Base-by-base conservation (phyloP, 2,113 vertebrate genomes). In the Mionectes macconnelli region DNA sequence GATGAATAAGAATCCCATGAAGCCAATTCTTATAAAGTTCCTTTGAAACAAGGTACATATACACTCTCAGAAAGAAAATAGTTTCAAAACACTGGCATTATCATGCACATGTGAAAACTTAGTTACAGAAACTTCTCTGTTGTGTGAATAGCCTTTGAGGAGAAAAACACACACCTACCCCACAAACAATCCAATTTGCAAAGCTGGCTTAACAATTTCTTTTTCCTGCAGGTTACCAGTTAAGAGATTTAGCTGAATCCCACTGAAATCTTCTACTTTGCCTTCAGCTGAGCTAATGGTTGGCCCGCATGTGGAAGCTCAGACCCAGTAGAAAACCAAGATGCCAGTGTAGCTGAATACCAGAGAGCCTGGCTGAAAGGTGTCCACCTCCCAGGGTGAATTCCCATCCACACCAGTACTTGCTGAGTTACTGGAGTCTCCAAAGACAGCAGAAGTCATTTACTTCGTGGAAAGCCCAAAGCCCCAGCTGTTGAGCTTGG, bases 1-100 rank as follows among this genome's bases (percentile, higher is more conserved):
- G 95, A 97, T 47, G 90, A 93, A 87, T 62, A 81, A 52, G 80
- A 92, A 89, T 73, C 76, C 7, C 14, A 75, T n/a, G 53, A 95
- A 84, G 33, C 49, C 82, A 70, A 74, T 92, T 63, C 79, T 76
- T 62, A 39, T 45, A 57, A 89, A 85, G 16, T 35, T 73, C 66
- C 86, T 89, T 89, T 85, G 69, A 85, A 91, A 62, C 10, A 67
- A 93, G n/a, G 25, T 39, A 56, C 53, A 17, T 1, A 4, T 24
- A 31, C 14, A 53, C 21, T 10, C 33, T 78, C 40, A 30, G 52
- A 93, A 81, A 56, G 44, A 76, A 80, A 82, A 40, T 11, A 5
- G 42, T 31, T 73, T 74, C 44, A 60, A 31, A 79, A 50, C 44
- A 20, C 40, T 83, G 33, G 2, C 50, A 70, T 56, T 68, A 64